phyloP scores from a whole-genome alignment of 2,888 invertebrate species.

The Aquatica leii region DNA sequence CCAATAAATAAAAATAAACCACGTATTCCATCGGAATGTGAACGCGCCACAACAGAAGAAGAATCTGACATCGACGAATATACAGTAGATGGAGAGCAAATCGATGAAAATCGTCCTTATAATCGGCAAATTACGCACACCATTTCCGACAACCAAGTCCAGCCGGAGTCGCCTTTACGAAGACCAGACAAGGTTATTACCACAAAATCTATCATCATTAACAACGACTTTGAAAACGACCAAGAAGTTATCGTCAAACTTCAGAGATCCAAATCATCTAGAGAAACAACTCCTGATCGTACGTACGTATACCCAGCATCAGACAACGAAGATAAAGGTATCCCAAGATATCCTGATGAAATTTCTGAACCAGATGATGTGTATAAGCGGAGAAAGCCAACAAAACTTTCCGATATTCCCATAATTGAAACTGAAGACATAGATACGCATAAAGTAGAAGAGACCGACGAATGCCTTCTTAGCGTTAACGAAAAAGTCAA shows the following conservation, averaged over 20 bases:
- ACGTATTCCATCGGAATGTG: neutral
- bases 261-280: constrained; percentile 76
- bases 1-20: constrained; percentile 25
- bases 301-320: constrained; percentile 73
- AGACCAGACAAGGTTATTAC: constrained; percentile 56
- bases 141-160: constrained; percentile 1
- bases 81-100: neutral
- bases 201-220: constrained; percentile 64
- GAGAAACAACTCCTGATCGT: constrained; percentile 78
- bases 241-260: constrained; percentile 73
- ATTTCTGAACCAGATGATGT: constrained; percentile 80
- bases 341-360: constrained; percentile 76
- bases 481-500: constrained; percentile 68
- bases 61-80: neutral
- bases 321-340: constrained; percentile 65
- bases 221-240: constrained; percentile 59
- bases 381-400: constrained; percentile 54
- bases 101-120: neutral
- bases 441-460: constrained; percentile 50
- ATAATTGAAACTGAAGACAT: constrained; percentile 68
- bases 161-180: constrained; percentile 2
- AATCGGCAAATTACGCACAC: constrained; percentile 6
- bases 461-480: constrained; percentile 64
- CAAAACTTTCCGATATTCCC: constrained; percentile 61
- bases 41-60: neutral